These are phyloP conservation scores for Antheraea pernyi DNA, from an alignment of 1,140 invertebrate species.

Conservation along the genomic window DNA sequence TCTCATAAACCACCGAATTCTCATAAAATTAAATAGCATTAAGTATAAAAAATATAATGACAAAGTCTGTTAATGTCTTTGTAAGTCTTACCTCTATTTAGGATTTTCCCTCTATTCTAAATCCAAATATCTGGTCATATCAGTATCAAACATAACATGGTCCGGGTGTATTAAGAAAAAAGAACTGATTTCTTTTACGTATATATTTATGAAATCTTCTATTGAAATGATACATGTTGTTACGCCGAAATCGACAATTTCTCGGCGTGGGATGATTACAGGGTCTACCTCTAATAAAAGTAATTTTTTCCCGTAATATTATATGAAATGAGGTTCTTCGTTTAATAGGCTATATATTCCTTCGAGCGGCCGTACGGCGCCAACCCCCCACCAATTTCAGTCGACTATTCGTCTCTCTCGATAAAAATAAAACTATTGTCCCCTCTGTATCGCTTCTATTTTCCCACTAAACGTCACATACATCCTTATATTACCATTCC, in stretches of 20 bases:
- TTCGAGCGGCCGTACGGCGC: constrained; percentile 32
- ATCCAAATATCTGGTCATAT: no score
- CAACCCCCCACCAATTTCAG: constrained; percentile 31
- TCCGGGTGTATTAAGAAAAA: background rate
- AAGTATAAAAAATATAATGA: no score
- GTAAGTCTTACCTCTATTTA: no score
- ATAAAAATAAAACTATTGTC: constrained; percentile 30
- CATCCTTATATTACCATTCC: constrained; percentile 11
- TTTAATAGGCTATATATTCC: background rate
- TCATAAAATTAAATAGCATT: no score
- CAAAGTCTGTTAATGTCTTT: no score
- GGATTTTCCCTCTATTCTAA: no score
- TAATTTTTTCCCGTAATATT: background rate
- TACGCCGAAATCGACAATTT: background rate
- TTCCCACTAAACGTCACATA: constrained; percentile 29
- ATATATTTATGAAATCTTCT: background rate
- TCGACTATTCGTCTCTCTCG: constrained; percentile 20
- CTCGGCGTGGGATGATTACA: constrained; percentile 21
- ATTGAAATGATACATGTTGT: background rate
- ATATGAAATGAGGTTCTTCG: constrained; percentile 4
- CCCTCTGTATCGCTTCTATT: constrained; percentile 29
- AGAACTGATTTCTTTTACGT: background rate
- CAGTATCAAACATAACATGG: no score
- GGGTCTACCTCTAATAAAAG: background rate
- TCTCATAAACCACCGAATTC: no score